Percentiles rank a stretch among this genome's conserved stretches.
phyloP scores from a whole-genome alignment of 2,888 invertebrate species.

The Xestoiulus laeticollis region DNA sequence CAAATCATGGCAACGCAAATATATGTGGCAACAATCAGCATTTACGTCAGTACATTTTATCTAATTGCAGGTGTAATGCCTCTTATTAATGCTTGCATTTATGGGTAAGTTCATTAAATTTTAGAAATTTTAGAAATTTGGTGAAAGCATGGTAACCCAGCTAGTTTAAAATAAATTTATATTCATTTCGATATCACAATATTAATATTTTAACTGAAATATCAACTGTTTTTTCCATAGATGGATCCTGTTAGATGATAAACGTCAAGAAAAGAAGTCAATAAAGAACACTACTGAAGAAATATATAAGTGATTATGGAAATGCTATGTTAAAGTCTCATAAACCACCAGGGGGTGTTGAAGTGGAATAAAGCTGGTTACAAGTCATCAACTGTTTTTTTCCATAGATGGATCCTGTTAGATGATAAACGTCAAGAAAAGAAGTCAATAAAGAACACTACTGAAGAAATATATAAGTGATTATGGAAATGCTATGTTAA shows the following conservation, averaged over 20 bases:
- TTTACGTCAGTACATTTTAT: conserved; percentile 30
- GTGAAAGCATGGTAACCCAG: too few species aligned
- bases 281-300: too few species aligned
- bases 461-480: not conserved
- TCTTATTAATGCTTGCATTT: not conserved
- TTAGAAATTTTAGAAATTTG: too few species aligned
- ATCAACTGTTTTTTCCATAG: not conserved
- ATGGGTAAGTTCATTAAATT: too few species aligned
- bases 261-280: not conserved
- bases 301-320: not conserved
- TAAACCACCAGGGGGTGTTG: too few species aligned
- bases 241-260: not conserved
- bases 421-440: not conserved
- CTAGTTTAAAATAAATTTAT: too few species aligned
- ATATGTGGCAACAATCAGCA: not conserved
- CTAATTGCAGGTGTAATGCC: not conserved
- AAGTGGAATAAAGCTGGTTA: too few species aligned
- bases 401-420: not conserved
- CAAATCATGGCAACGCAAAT: conserved; percentile 46
- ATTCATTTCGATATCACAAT: too few species aligned
- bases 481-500: too few species aligned
- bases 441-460: not conserved
- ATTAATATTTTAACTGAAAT: too few species aligned
- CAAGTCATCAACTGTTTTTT: not conserved
- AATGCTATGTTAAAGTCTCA: too few species aligned